These are phyloP conservation scores for Chionis minor DNA, from an alignment of 2,113 vertebrate species.

Conservation along the genomic window DNA sequence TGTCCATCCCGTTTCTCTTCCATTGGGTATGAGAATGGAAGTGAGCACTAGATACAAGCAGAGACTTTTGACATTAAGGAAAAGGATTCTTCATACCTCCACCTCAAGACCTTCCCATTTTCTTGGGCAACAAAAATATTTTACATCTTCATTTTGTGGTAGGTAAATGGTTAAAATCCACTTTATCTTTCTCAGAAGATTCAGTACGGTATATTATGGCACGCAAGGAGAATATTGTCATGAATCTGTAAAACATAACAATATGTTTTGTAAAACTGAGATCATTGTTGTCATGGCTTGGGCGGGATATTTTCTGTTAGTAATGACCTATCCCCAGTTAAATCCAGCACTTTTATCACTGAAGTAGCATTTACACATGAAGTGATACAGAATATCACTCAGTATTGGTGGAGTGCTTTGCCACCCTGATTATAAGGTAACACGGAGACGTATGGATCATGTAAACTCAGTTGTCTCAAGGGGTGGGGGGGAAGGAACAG, in stretches of 20 bases:
- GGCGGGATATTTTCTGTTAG: not conserved
- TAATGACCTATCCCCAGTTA: not conserved
- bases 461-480: not conserved
- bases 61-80: not conserved
- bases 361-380: not conserved
- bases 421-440: not conserved
- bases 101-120: not conserved
- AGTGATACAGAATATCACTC: not conserved
- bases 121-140: not conserved
- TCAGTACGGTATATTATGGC: not conserved
- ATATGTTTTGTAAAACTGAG: not conserved
- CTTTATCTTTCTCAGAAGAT: not conserved
- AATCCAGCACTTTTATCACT: not conserved
- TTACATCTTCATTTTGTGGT: not conserved
- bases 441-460: rapidly evolving
- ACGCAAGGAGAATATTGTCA: not conserved
- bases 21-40: not conserved
- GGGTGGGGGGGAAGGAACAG: not conserved
- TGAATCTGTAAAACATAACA: not conserved
- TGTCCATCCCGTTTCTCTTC: not conserved
- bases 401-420: not conserved
- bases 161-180: not conserved
- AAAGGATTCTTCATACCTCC: not conserved
- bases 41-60: not conserved
- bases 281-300: not conserved